Evolutionary conservation across 2,113 vertebrate species (phyloP), one percentile per base, ranked within the genome.

Genomic region (Pygoscelis antarcticus): DNA sequence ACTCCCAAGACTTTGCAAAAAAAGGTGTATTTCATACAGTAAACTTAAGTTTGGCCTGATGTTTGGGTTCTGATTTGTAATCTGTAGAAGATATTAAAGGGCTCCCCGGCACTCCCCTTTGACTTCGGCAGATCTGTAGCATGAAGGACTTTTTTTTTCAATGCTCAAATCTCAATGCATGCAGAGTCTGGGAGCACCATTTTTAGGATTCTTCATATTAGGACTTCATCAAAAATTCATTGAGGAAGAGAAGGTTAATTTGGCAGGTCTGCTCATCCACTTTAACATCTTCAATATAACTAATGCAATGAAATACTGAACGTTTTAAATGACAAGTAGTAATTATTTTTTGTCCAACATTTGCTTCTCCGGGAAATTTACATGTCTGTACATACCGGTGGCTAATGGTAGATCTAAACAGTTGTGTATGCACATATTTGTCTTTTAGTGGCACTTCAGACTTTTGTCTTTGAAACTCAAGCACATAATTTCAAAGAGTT

Each of bases 361-460:
- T 86, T 87, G 9, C 65, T 90, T 92, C 26, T 58, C 16, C 30
- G 12, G 52, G 68, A 68, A 74, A 40, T 18, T 32, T 21, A 13
- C 5, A 0, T 3, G 0, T 52, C 34, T 21, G 7, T 77, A 15
- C 25, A 3, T 62, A 29, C 29, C 7, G 5, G 26, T 83, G 62
- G 38, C 40, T 91, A 52, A 49, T 70, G 11, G 36, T 52, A 62
- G 69, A 75, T 44, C 29, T 62, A 9, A 80, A 42, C 15, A 34
- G 21, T 38, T 82, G 20, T n/a, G 6, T 62, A 30, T n/a, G 10
- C 16, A 32, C 7, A 2, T 13, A 30, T 3, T 74, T 60, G 17
- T 34, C 68, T 91, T 66, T 74, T 55, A 89, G 26, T 58, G 32
- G 13, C 71, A 71, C 40, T 42, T 80, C 29, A 54, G 17, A 57